Evolutionary conservation across 2,113 vertebrate species (phyloP).

Genomic region (Salminus brasiliensis): DNA sequence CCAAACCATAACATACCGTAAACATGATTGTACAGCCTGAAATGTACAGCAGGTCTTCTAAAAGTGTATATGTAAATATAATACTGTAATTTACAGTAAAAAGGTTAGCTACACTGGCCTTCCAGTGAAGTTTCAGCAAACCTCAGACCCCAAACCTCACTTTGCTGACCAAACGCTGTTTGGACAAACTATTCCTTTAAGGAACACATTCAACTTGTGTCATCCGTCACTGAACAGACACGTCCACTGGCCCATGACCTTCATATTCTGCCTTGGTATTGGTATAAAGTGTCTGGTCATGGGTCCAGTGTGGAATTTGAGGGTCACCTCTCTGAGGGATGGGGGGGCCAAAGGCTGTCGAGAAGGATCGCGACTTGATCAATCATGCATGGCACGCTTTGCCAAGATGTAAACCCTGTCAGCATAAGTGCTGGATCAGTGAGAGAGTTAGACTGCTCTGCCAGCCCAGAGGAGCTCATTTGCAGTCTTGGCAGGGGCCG

Average conservation of each 20-base stretch:
- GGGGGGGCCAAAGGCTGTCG: constrained; percentile 54
- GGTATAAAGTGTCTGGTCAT: constrained; percentile 7
- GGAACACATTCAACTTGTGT: not conserved
- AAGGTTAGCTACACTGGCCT: no score
- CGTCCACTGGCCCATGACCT: not conserved
- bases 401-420: constrained; percentile 37
- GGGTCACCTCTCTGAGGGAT: constrained; percentile 41
- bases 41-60: no score
- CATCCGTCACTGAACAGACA: not conserved
- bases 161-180: not conserved
- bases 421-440: constrained; percentile 58
- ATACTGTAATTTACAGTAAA: no score
- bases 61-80: no score
- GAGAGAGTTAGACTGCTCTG: constrained; percentile 46
- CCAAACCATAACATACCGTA: no score
- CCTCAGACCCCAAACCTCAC: no score
- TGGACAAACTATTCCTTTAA: not conserved
- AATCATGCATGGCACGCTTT: constrained; percentile 47
- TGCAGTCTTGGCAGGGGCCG: constrained; percentile 49
- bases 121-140: no score
- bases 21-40: no score
- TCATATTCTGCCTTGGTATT: not conserved
- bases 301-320: constrained; percentile 28
- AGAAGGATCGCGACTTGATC: constrained; percentile 57
- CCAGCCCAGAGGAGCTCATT: constrained; percentile 54